These are phyloP conservation scores for Caenorhabditis tropicalis DNA, from an alignment of 1,140 invertebrate genomes.

Conservation along the genomic window DNA sequence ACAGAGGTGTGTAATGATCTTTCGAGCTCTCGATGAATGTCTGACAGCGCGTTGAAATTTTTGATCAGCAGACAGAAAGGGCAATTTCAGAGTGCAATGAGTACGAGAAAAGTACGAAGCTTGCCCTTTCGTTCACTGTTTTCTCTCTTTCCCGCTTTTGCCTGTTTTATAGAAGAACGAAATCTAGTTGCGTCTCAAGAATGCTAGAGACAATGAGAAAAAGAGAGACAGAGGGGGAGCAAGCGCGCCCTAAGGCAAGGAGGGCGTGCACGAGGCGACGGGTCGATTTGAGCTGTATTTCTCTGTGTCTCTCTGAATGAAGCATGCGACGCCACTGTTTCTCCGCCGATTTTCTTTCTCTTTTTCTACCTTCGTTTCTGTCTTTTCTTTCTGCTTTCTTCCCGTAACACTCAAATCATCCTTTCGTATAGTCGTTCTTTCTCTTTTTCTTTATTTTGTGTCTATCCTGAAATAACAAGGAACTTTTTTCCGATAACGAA, in stretches of 20 bases:
- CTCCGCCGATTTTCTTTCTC: conserved; percentile 7
- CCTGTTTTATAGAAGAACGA: background rate
- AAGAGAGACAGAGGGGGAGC: background rate
- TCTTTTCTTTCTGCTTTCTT: conserved; percentile 22
- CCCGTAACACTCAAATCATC: conserved; percentile 32
- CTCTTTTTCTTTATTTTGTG: conserved; percentile 13
- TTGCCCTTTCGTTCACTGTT: background rate
- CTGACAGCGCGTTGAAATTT: background rate
- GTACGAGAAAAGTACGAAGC: background rate
- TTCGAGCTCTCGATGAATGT: background rate
- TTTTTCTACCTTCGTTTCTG: conserved; percentile 6
- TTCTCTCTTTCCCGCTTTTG: background rate
- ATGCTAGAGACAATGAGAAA: background rate
- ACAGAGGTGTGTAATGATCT: background rate
- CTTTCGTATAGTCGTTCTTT: conserved; percentile 38
- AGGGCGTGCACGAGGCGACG: conserved; percentile 26
- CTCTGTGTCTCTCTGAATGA: background rate
- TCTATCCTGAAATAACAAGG: background rate
- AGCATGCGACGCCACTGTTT: background rate
- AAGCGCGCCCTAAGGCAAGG: conserved; percentile 21
- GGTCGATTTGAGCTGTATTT: conserved; percentile 12
- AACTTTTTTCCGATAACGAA: background rate
- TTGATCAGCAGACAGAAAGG: background rate
- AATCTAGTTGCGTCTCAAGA: conserved; percentile 1
- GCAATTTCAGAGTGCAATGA: background rate